These are phyloP conservation scores for Agraylea sexmaculata DNA, from an alignment of 1,140 invertebrate species.

Conservation along the genomic window DNA sequence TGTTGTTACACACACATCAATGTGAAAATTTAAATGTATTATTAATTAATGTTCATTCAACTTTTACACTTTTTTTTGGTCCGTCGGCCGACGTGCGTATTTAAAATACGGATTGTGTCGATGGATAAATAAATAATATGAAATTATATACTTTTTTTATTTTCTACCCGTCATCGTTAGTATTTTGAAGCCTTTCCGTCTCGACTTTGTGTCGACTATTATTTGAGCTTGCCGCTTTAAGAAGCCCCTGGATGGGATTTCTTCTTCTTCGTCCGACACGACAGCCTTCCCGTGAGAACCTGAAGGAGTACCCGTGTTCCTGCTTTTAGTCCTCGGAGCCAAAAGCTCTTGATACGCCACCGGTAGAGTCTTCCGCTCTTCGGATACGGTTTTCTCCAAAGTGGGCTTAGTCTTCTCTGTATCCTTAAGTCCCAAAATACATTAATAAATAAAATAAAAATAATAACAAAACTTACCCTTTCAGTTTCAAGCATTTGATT, in stretches of 20 bases:
- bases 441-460: not conserved
- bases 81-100: too few species aligned
- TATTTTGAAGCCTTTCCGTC: slow-evolving; percentile 54
- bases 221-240: slow-evolving; percentile 73
- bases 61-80: too few species aligned
- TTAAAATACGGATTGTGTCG: too few species aligned
- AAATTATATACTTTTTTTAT: too few species aligned
- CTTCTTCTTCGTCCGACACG: slow-evolving; percentile 66
- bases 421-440: slow-evolving; percentile 5
- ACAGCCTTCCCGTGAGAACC: slow-evolving; percentile 11
- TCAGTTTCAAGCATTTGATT: slow-evolving; percentile 11
- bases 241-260: slow-evolving; percentile 63
- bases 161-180: slow-evolving; percentile 28
- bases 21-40: too few species aligned
- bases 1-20: too few species aligned
- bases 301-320: slow-evolving; percentile 18
- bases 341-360: slow-evolving; percentile 17
- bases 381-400: slow-evolving; percentile 16
- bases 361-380: slow-evolving; percentile 14
- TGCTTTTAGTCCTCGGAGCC: slow-evolving; percentile 18
- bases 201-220: slow-evolving; percentile 69
- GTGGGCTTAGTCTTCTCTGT: slow-evolving; percentile 13
- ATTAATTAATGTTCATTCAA: too few species aligned
- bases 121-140: too few species aligned
- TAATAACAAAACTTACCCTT: slow-evolving; percentile 5